Conservation (phyloP, 1,140 invertebrate species). For the Zeugodacus cucurbitae region DNA sequence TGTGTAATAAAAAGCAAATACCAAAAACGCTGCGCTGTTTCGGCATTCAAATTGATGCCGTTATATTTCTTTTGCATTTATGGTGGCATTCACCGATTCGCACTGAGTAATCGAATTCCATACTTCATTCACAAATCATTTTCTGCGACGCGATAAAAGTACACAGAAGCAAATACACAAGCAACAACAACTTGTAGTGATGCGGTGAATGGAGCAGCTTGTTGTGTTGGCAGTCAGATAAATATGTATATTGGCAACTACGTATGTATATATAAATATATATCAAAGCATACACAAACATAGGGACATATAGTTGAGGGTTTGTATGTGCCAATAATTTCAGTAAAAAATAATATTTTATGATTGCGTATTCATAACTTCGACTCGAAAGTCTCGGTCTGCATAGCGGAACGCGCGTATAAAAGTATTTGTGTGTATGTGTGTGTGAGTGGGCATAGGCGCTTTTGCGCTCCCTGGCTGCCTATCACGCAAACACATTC, state of each 20-base stretch:
- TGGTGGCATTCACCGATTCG: background rate
- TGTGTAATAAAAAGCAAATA: background rate
- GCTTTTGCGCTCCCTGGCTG: background rate
- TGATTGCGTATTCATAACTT: background rate
- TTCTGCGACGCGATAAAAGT: background rate
- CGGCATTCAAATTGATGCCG: background rate
- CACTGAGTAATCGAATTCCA: background rate
- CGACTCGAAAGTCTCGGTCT: background rate
- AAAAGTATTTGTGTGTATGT: background rate
- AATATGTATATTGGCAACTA: background rate
- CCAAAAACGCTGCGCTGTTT: background rate
- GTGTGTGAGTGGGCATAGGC: background rate
- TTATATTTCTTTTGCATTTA: background rate
- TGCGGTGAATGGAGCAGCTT: too few relatives aligned
- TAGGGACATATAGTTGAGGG: background rate
- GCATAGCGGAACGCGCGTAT: background rate
- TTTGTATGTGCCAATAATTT: background rate
- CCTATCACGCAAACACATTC: background rate
- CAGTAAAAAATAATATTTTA: conserved; percentile 5
- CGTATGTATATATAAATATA: background rate
- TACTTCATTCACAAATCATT: conserved; percentile 15
- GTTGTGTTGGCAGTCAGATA: too few relatives aligned
- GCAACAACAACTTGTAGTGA: background rate
- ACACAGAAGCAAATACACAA: background rate
- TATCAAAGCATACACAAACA: background rate